phyloP scores from a whole-genome alignment of 2,888 invertebrate genomes.

The Minunthozetes semirufus region DNA sequence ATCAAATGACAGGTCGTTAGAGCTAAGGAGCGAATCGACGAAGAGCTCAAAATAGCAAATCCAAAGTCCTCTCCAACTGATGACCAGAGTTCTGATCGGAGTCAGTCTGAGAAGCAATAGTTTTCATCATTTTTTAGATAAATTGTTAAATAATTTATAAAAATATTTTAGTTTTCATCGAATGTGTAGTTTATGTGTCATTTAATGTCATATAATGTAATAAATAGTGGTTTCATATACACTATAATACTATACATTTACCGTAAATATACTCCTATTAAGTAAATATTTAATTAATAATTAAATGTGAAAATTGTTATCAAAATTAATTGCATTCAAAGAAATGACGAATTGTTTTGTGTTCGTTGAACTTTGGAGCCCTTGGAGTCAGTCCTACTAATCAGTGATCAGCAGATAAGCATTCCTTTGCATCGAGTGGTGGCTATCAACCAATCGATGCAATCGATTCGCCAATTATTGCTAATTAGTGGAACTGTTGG shows the following conservation, averaged over 20 bases:
- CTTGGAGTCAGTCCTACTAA: not conserved
- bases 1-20: constrained; percentile 52
- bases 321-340: not conserved
- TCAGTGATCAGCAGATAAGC: not conserved
- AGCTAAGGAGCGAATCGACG: constrained; percentile 78
- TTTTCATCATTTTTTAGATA: not conserved
- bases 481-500: not conserved
- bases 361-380: constrained; percentile 24
- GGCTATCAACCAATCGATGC: not conserved
- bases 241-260: too few species aligned
- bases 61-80: not conserved
- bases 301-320: not conserved
- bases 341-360: not conserved
- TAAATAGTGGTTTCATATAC: constrained; percentile 3
- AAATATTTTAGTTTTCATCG: constrained; percentile 6
- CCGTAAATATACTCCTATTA: too few species aligned
- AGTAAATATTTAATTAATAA: constrained; percentile 12
- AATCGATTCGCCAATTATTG: not conserved
- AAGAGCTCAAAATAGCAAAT: constrained; percentile 55
- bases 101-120: not conserved
- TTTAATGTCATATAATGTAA: too few species aligned
- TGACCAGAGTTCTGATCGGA: not conserved
- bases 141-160: not conserved
- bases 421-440: not conserved
- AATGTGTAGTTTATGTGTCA: constrained; percentile 2